Evolutionary conservation across 2,113 vertebrate genomes (phyloP).

Genomic region (Carassius gibelio): DNA sequence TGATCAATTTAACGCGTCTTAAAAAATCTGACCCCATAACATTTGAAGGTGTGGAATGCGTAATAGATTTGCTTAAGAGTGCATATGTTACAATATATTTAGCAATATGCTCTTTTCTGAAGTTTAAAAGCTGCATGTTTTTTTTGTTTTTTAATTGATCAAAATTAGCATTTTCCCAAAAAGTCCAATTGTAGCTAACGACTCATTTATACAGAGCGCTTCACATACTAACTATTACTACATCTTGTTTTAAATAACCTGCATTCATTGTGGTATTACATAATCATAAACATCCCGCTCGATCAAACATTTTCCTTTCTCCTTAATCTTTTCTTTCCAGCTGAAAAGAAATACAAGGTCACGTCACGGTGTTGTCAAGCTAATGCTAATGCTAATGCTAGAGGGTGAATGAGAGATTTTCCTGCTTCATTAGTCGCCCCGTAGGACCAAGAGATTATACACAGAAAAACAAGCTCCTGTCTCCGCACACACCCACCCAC

Average conservation of each 20-base stretch:
- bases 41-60: background rate
- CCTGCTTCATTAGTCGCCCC: constrained; percentile 49
- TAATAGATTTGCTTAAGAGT: background rate
- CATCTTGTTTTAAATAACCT: background rate
- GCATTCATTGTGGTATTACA: constrained; percentile 16
- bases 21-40: background rate
- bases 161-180: background rate
- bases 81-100: background rate
- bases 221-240: background rate
- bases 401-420: constrained; percentile 37
- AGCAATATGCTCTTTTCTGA: background rate
- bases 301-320: background rate
- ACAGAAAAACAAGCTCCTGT: constrained; percentile 64
- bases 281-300: constrained; percentile 2
- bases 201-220: background rate
- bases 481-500: constrained; percentile 67
- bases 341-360: background rate
- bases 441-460: constrained; percentile 62
- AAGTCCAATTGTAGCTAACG: background rate
- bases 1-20: background rate
- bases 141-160: background rate
- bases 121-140: background rate
- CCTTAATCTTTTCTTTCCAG: background rate
- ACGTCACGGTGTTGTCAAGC: constrained; percentile 13
- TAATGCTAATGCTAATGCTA: constrained; percentile 40